Base-by-base conservation (phyloP, 1,140 invertebrate genomes). In the Drosophila parvula region DNA sequence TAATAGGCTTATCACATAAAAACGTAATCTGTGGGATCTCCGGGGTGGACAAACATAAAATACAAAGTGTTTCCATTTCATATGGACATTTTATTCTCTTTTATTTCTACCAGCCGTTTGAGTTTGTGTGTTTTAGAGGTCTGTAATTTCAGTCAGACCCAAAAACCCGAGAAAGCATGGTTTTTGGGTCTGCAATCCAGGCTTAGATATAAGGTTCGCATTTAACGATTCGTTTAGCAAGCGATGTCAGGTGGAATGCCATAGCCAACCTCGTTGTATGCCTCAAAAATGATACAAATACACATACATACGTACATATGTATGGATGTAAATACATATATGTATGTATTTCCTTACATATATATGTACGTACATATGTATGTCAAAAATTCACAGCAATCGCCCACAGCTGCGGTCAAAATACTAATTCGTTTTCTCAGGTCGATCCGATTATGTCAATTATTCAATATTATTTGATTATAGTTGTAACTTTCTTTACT, bases 201-300 rank as follows among this genome's bases (percentile, higher is more conserved):
- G 48, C 51, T 74, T 69, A 63, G 61, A 74, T 51, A 75, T 82
- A 73, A 84, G 68, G 77, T 61, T 30, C 38, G 56, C 47, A 51
- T 74, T 84, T 78, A 81, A 81, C 68, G 78, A 81, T 81, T 69
- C 78, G 68, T 53, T 85, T 67, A 67, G 67, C 68, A 70, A 67
- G 63, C 68, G 10, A 36, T 41, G 36, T 43, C 79, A 74, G 79
- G 79, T 81, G 79, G 44, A 47, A 63, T 45, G 18, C 10, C 28
- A 34, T 30, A 12, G 9, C 10, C 6, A 12, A 9, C 32, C 7
- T 1, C 3, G 22, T 40, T 32, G 36, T 34, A 56, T 34, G 22
- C 22, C 22, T 22, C 22, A 22, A 22, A 22, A 22, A 22, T 22
- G 22, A 22, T 22, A 22, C 22, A 22, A 22, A 22, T 28, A 43